Conservation (phyloP, 1,140 invertebrate genomes). For the Rhyacophila brunnea region DNA sequence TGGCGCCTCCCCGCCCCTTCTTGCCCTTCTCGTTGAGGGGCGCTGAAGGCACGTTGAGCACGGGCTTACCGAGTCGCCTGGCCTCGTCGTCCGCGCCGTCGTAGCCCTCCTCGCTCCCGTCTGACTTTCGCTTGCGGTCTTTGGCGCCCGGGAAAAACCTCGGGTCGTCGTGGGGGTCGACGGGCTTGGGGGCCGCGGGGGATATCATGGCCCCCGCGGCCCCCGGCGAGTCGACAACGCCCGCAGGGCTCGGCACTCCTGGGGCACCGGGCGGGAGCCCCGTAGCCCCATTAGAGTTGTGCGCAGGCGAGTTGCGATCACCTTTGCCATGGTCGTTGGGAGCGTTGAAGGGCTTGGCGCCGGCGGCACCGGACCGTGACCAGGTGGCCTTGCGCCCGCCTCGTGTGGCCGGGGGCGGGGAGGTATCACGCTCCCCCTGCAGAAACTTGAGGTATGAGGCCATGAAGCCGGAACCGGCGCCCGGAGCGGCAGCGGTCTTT, state of each 20-base stretch:
- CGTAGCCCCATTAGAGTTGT: constrained; percentile 48
- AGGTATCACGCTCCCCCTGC: constrained; percentile 76
- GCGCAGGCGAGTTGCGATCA: constrained; percentile 39
- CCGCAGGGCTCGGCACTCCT: constrained; percentile 38
- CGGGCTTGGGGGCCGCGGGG: constrained; percentile 43
- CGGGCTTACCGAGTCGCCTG: constrained; percentile 49
- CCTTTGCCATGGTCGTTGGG: constrained; percentile 39
- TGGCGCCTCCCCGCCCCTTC: constrained; percentile 39
- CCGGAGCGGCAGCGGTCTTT: constrained; percentile 59
- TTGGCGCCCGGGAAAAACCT: constrained; percentile 73
- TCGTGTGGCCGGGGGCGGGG: constrained; percentile 67
- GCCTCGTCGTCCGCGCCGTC: constrained; percentile 63
- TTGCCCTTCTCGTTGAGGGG: constrained; percentile 44
- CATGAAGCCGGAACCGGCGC: constrained; percentile 75
- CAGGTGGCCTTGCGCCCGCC: constrained; percentile 65
- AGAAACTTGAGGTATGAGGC: constrained; percentile 81
- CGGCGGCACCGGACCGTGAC: constrained; percentile 55
- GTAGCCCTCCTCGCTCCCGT: constrained; percentile 66
- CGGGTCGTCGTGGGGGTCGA: constrained; percentile 62
- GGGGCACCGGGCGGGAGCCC: constrained; percentile 20
- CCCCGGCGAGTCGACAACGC: constrained; percentile 39
- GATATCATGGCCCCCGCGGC: constrained; percentile 42
- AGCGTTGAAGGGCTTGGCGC: constrained; percentile 43
- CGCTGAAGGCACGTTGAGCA: constrained; percentile 57
- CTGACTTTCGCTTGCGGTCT: constrained; percentile 66